Percentiles rank a stretch among this genome's conserved stretches.
Evolutionary conservation across 2,888 invertebrate genomes (phyloP).

Genomic region (Drosophila meridionalis): DNA sequence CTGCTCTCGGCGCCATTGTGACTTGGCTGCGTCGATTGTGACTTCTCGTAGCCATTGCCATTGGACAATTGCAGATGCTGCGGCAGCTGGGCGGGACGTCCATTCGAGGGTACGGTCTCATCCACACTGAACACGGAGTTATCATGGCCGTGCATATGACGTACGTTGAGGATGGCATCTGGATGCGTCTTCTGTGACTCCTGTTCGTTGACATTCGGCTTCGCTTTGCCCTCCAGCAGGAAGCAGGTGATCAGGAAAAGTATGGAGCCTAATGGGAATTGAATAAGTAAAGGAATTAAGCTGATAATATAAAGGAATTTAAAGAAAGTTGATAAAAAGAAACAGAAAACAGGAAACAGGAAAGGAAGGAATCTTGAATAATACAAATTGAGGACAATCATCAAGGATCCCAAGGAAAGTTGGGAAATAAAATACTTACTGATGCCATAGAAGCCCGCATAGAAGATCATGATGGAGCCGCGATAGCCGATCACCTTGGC

Average conservation of each 20-base stretch:
- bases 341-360: neutral
- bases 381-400: neutral
- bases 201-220: slow-evolving; percentile 40
- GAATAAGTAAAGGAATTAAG: neutral
- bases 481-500: slow-evolving; percentile 93
- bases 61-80: slow-evolving; percentile 76
- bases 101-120: slow-evolving; percentile 78
- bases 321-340: neutral
- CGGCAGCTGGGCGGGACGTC: slow-evolving; percentile 79
- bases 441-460: slow-evolving; percentile 93
- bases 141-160: slow-evolving; percentile 83
- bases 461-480: slow-evolving; percentile 94
- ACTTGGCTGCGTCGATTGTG: slow-evolving; percentile 62
- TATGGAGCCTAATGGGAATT: slow-evolving; percentile 88
- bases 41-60: slow-evolving; percentile 75
- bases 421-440: slow-evolving; percentile 86
- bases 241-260: slow-evolving; percentile 93
- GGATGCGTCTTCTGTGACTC: slow-evolving; percentile 58
- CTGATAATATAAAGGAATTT: neutral
- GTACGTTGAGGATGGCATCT: slow-evolving; percentile 67
- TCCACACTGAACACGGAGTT: slow-evolving; percentile 84
- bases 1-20: slow-evolving; percentile 82
- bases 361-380: neutral
- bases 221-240: slow-evolving; percentile 89
- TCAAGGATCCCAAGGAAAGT: too few relatives aligned